These are phyloP conservation scores for Diarsia brunnea DNA, from an alignment of 2,888 invertebrate genomes.

Conservation along the genomic window DNA sequence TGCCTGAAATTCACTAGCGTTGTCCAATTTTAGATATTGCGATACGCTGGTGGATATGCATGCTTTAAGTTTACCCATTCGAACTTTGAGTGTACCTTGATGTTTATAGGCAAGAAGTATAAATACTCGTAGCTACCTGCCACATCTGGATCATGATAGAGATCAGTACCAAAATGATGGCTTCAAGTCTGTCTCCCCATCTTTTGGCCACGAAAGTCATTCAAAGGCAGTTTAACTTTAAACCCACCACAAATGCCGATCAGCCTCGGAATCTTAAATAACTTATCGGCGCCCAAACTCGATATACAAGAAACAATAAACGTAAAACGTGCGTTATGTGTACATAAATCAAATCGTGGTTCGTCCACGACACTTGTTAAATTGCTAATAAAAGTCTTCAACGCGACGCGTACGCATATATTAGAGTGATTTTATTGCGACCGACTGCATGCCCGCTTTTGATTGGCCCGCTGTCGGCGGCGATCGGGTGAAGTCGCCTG, in stretches of 20 bases:
- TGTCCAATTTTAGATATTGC: neutral
- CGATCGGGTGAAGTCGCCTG: slow-evolving; percentile 62
- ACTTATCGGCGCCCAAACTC: slow-evolving; percentile 83
- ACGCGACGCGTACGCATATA: slow-evolving; percentile 84
- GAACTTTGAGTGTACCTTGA: neutral
- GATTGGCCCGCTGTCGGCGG: slow-evolving; percentile 71
- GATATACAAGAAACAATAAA: slow-evolving; percentile 87
- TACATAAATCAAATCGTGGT: slow-evolving; percentile 85
- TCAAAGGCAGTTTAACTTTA: slow-evolving; percentile 11
- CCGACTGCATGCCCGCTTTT: slow-evolving; percentile 74
- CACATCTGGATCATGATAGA: neutral
- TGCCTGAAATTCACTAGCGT: neutral
- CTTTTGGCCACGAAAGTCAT: neutral
- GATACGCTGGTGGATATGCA: neutral
- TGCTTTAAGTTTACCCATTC: neutral
- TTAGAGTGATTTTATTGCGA: slow-evolving; percentile 82
- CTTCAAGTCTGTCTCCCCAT: neutral
- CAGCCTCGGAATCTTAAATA: slow-evolving; percentile 75
- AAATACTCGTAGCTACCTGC: neutral
- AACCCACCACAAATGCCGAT: slow-evolving; percentile 61
- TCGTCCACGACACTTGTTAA: slow-evolving; percentile 87
- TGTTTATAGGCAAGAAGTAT: slow-evolving; percentile 1
- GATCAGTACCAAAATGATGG: slow-evolving; percentile 5
- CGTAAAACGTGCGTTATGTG: slow-evolving; percentile 82
- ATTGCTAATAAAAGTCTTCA: slow-evolving; percentile 88